Conservation (phyloP, 2,113 vertebrate genomes). For the Callospermophilus lateralis region DNA sequence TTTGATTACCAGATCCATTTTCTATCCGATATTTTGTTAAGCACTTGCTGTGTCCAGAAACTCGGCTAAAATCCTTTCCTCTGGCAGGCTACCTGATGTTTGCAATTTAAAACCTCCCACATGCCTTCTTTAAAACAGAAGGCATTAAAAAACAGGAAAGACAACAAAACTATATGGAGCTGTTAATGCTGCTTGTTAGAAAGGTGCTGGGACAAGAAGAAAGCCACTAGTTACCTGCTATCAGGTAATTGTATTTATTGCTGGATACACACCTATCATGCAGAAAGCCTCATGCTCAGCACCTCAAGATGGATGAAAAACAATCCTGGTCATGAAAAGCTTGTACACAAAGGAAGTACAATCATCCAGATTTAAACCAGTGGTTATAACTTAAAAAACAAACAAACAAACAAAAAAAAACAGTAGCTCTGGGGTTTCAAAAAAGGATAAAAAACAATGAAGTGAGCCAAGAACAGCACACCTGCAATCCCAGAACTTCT, state of each 20-base stretch:
- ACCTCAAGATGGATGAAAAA: background rate
- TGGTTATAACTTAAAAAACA: background rate
- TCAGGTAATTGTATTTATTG: background rate
- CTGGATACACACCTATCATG: background rate
- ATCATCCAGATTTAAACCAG: background rate
- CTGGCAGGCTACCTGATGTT: background rate
- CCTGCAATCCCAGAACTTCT: background rate
- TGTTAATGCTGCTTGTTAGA: background rate
- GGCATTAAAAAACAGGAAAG: background rate
- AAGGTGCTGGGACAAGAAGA: background rate
- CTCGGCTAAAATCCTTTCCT: background rate
- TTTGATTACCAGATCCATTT: background rate
- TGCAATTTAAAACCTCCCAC: background rate
- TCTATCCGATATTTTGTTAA: background rate
- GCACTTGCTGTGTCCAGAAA: background rate
- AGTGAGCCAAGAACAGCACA: background rate
- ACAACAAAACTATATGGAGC: background rate
- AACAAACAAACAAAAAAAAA: background rate
- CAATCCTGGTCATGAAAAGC: background rate
- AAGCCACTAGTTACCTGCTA: background rate
- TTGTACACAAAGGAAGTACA: background rate
- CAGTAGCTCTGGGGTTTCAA: background rate
- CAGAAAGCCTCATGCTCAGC: background rate
- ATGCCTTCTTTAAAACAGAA: background rate
- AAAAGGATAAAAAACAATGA: background rate